Percentiles rank a stretch among this genome's conserved stretches.
These are phyloP conservation scores for Pipistrellus kuhlii DNA, from an alignment of 2,797 vertebrate genomes.

Conservation along the genomic window DNA sequence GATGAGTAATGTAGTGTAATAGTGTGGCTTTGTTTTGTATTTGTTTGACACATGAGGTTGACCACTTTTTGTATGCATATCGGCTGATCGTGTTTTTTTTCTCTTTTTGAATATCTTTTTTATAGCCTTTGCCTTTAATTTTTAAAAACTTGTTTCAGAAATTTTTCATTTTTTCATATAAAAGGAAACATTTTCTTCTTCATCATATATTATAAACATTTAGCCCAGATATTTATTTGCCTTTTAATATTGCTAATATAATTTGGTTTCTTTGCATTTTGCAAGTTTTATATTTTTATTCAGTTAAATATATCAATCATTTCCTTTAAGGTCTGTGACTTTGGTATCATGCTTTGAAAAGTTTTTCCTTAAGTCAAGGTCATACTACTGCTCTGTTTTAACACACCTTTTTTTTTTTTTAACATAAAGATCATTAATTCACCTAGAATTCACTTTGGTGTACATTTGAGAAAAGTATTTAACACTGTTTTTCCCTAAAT, in stretches of 20 bases:
- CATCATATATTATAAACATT: neutral
- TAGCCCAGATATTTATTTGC: neutral
- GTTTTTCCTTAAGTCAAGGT: neutral
- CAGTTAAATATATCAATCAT: neutral
- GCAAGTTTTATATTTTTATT: slow-evolving; percentile 9
- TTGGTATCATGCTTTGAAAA: neutral
- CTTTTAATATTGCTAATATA: slow-evolving; percentile 31
- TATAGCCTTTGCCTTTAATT: neutral
- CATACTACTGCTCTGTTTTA: neutral
- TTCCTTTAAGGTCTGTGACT: neutral
- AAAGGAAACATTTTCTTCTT: neutral
- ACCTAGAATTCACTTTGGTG: slow-evolving; percentile 27
- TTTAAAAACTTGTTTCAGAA: slow-evolving; percentile 23
- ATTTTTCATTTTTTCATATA: neutral
- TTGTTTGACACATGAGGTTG: neutral
- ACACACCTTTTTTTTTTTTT: neutral
- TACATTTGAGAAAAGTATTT: neutral
- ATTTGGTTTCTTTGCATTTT: neutral
- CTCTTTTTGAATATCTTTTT: neutral
- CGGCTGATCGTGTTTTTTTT: slow-evolving; percentile 3
- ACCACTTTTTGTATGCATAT: neutral
- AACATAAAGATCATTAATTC: neutral
- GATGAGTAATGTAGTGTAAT: neutral
- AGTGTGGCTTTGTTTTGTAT: neutral
- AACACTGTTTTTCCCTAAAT: neutral